Conservation (phyloP, 2,888 invertebrate genomes). For the Rhorus exstirpatorius region DNA sequence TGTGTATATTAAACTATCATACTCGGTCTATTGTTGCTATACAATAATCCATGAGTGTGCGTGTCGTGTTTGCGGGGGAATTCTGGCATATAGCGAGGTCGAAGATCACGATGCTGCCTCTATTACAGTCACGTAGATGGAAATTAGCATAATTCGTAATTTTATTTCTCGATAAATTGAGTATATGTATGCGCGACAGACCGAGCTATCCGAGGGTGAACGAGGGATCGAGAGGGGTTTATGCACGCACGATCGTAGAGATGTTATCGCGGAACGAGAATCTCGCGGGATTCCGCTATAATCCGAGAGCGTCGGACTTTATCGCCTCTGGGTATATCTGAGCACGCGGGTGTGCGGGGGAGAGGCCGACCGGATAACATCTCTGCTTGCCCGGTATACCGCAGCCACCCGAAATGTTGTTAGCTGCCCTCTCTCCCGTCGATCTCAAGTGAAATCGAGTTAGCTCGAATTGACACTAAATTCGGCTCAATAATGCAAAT, state of each 20-base stretch:
- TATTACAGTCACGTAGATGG: conserved; percentile 62
- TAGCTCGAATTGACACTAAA: conserved; percentile 35
- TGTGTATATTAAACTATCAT: neutral
- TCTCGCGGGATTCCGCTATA: conserved; percentile 81
- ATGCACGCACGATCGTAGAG: conserved; percentile 73
- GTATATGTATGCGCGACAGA: conserved; percentile 55
- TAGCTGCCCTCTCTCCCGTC: conserved; percentile 45
- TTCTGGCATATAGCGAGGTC: conserved; percentile 45
- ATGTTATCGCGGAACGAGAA: conserved; percentile 78
- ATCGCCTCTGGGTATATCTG: conserved; percentile 78
- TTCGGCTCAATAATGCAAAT: conserved; percentile 40
- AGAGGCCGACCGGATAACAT: conserved; percentile 71
- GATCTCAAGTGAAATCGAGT: conserved; percentile 52
- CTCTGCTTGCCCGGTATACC: conserved; percentile 56
- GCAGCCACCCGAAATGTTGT: conserved; percentile 53
- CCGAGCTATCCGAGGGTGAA: conserved; percentile 15
- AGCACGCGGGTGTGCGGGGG: conserved; percentile 64
- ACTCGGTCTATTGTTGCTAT: conserved; percentile 2
- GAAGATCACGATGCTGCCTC: conserved; percentile 59
- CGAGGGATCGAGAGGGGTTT: conserved; percentile 26
- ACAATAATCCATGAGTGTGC: neutral
- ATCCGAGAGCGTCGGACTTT: conserved; percentile 84
- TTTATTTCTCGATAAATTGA: conserved; percentile 84
- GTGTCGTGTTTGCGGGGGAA: neutral
- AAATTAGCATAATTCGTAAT: conserved; percentile 83